Percentiles rank a stretch among this genome's conserved stretches.
Evolutionary conservation across 1,140 invertebrate genomes (phyloP).

Genomic region (Drosophila busckii): DNA sequence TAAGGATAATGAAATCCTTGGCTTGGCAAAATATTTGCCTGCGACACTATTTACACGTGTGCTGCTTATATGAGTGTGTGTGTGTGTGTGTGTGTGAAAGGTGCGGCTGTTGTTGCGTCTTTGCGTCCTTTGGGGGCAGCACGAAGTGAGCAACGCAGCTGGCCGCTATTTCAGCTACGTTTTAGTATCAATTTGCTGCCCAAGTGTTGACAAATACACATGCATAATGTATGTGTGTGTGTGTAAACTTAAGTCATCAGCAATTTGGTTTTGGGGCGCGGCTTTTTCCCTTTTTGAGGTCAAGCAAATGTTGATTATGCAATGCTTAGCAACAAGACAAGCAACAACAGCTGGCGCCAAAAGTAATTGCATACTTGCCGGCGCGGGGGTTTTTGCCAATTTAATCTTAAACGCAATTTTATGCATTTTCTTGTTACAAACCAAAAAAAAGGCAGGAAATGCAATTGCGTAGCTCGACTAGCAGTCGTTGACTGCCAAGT

Average conservation of each 20-base stretch:
- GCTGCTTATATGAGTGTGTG: constrained; percentile 10
- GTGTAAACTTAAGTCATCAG: constrained; percentile 56
- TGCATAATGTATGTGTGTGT: constrained; percentile 5
- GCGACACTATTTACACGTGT: constrained; percentile 51
- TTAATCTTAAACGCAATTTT: constrained; percentile 73
- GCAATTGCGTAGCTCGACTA: constrained; percentile 65
- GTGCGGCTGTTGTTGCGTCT: constrained; percentile 66
- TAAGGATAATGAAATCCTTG: constrained; percentile 79
- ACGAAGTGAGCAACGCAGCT: constrained; percentile 3
- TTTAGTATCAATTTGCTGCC: constrained; percentile 69
- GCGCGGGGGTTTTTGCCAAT: constrained; percentile 34
- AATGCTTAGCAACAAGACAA: neutral
- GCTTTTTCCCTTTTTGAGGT: constrained; percentile 49
- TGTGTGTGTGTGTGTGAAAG: constrained; percentile 37
- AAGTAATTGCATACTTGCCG: constrained; percentile 51
- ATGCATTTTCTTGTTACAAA: constrained; percentile 34
- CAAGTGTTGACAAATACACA: constrained; percentile 46
- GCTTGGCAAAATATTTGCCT: constrained; percentile 68
- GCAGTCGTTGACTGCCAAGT: constrained; percentile 52
- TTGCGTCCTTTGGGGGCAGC: constrained; percentile 52
- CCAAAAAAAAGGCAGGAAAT: constrained; percentile 26
- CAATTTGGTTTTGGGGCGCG: constrained; percentile 27
- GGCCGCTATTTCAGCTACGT: constrained; percentile 21
- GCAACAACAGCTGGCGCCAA: constrained; percentile 24
- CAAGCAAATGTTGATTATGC: constrained; percentile 52